phyloP scores from a whole-genome alignment of 1,140 invertebrate genomes.

The Drosophila tani region DNA sequence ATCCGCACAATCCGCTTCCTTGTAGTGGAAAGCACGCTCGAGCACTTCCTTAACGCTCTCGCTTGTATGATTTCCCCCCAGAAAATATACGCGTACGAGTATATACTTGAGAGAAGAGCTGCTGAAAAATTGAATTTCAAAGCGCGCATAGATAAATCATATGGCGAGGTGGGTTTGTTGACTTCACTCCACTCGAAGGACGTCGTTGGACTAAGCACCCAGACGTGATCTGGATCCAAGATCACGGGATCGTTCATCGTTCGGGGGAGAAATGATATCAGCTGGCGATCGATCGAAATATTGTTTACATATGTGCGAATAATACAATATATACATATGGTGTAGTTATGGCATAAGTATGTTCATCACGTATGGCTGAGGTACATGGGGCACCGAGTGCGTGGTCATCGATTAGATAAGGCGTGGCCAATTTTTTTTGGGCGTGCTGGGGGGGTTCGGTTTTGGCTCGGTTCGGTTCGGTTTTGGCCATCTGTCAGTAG shows the following conservation, averaged over 20 bases:
- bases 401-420: conserved; percentile 45
- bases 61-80: background rate
- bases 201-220: conserved; percentile 37
- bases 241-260: conserved; percentile 6
- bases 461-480: background rate
- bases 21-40: conserved; percentile 11
- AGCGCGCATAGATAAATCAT: conserved; percentile 51
- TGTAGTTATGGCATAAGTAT: conserved; percentile 13
- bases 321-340: background rate
- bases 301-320: conserved; percentile 36
- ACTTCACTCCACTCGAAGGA: conserved; percentile 34
- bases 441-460: background rate
- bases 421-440: conserved; percentile 30
- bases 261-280: conserved; percentile 38
- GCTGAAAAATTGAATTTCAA: conserved; percentile 39
- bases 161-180: conserved; percentile 50
- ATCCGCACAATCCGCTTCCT: conserved; percentile 28
- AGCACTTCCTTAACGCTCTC: conserved; percentile 36
- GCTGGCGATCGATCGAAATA: conserved; percentile 28
- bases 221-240: conserved; percentile 29
- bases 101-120: background rate
- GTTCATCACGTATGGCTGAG: conserved; percentile 22
- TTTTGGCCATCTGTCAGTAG: conserved; percentile 31
- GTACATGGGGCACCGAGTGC: conserved; percentile 15
- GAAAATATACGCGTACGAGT: background rate